Evolutionary conservation across 2,113 vertebrate species (phyloP), one percentile per base, ranked within the genome.

Genomic region (Epinephelus moara): DNA sequence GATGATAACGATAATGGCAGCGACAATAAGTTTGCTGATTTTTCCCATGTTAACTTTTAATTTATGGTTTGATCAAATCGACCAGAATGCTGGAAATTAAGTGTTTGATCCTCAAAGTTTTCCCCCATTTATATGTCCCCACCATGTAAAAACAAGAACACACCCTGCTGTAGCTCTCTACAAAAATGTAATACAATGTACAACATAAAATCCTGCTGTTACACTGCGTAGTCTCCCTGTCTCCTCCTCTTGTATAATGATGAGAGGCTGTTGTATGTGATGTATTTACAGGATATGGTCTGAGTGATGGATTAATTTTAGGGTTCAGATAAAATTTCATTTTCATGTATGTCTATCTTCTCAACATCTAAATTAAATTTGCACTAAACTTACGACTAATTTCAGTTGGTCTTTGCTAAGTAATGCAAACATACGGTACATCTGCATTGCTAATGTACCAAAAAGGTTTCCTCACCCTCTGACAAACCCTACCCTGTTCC

Each of bases 401-500:
- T 64, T 68, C 50, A 50, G 23, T 76, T 49, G 13, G 11, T 77
- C 53, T 82, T 57, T 74, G 78, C 60, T 47, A 75, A 74, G 68
- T 53, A 81, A 84, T 74, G 21, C 73, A 75, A 81, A 78, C 40
- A 55, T 60, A 6, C 47, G 49, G 45, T 60, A 59, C 70, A 77
- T 85, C 80, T 78, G 71, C 45, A 60, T 42, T 62, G 66, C 72
- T 86, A 74, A 81, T 89, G 81, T 64, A 52, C 53, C 52, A 75
- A 55, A 72, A 75, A 66, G 56, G 49, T 69, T 84, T 69, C 75
- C 74, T 82, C 64, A 57, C 72, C 78, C 75, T 33, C 68, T 78
- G 55, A 85, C 85, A 91, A 82, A 69, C 80, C 69, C 70, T 45
- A 47, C 75, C 78, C 82, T 91, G 81, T 85, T 86, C 79, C 71